Evolutionary conservation across 2,113 vertebrate species (phyloP).

Genomic region (Calidris pygmaea): DNA sequence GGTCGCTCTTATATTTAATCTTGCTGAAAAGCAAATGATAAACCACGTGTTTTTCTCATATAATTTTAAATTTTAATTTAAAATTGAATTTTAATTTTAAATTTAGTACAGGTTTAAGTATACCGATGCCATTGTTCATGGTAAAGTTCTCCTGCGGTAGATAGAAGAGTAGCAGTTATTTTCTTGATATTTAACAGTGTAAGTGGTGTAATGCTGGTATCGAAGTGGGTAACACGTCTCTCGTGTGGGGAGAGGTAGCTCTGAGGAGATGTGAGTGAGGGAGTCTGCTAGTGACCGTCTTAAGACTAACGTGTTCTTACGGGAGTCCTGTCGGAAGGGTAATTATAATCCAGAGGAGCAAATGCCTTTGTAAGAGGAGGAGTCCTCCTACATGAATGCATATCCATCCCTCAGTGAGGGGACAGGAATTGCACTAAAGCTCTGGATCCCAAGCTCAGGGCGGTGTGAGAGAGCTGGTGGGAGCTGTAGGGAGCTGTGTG

Average conservation of each 20-base stretch:
- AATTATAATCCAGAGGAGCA: background rate
- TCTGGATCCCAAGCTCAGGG: background rate
- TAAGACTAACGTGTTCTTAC: background rate
- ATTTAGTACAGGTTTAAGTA: background rate
- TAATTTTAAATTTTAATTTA: background rate
- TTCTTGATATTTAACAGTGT: background rate
- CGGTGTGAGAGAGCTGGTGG: too few relatives aligned
- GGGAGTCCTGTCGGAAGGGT: background rate
- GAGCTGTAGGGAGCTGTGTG: rapidly evolving
- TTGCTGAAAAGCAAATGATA: background rate
- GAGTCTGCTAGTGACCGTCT: background rate
- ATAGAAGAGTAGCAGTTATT: background rate
- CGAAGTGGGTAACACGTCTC: background rate
- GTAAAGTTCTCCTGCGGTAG: background rate
- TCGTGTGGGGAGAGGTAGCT: background rate
- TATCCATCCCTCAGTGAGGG: background rate
- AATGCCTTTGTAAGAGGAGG: background rate
- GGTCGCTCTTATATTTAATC: background rate
- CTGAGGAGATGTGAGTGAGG: background rate
- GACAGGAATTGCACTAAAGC: background rate
- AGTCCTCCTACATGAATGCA: background rate
- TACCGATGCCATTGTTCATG: background rate
- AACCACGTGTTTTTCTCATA: background rate
- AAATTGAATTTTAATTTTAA: too few relatives aligned
- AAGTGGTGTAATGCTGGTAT: background rate